Conservation (phyloP, 1,140 invertebrate species). For the Camponotus vicinus region DNA sequence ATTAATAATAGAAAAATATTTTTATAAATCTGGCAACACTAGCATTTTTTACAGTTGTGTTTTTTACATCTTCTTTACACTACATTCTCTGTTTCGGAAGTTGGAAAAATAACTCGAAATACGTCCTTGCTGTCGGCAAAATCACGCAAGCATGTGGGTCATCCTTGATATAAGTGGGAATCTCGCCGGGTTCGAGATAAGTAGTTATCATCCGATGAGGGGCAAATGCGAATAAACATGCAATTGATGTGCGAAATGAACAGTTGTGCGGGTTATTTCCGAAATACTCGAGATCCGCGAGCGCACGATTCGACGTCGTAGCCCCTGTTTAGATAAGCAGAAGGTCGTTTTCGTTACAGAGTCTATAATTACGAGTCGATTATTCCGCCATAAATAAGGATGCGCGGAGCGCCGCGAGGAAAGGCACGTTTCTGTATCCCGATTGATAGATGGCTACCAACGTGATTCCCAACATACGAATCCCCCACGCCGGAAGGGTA, state of each 20-base stretch:
- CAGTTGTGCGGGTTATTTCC: conserved; percentile 48
- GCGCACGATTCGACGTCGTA: background rate
- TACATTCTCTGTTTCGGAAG: background rate
- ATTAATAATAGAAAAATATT: conserved; percentile 12
- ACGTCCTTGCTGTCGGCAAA: conserved; percentile 47
- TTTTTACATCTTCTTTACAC: background rate
- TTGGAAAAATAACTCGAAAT: background rate
- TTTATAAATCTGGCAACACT: background rate
- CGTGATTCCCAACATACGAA: conserved; percentile 75
- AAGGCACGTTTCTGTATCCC: conserved; percentile 51
- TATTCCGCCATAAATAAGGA: conserved; percentile 83
- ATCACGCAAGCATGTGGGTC: conserved; percentile 16
- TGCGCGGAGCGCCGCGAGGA: conserved; percentile 40
- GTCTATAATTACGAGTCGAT: conserved; percentile 83
- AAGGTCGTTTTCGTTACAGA: conserved; percentile 74
- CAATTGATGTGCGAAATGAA: conserved; percentile 53
- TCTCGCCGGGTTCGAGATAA: conserved; percentile 21
- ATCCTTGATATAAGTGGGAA: background rate
- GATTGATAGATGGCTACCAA: conserved; percentile 61
- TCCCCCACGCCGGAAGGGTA: conserved; percentile 67
- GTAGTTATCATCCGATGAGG: conserved; percentile 30
- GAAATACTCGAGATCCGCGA: conserved; percentile 39
- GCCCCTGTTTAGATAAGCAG: conserved; percentile 57
- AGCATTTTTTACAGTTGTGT: background rate
- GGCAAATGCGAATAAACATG: conserved; percentile 51